Evolutionary conservation across 2,113 vertebrate species (phyloP).

Genomic region (Brienomyrus brachyistius): DNA sequence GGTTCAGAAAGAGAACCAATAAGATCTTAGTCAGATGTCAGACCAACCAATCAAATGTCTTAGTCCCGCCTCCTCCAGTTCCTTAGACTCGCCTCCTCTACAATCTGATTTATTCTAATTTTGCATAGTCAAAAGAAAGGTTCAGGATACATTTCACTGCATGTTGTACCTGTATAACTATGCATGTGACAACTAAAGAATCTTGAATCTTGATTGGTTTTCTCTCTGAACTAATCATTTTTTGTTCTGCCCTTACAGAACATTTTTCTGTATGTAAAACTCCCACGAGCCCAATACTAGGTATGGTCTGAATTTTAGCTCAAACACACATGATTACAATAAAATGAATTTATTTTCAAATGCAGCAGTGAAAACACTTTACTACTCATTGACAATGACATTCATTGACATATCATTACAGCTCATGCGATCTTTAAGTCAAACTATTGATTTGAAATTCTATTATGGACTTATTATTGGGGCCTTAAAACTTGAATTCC

Average conservation of each 20-base stretch:
- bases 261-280: background rate
- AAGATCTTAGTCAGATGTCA: too few relatives aligned
- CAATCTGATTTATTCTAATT: too few relatives aligned
- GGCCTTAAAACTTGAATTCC: background rate
- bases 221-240: background rate
- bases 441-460: background rate
- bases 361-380: background rate
- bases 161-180: too few relatives aligned
- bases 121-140: too few relatives aligned
- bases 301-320: background rate
- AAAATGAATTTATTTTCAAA: background rate
- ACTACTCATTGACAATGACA: background rate
- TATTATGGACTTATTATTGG: background rate
- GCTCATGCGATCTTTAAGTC: background rate
- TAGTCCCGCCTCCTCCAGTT: too few relatives aligned
- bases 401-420: background rate
- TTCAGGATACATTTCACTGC: too few relatives aligned
- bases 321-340: background rate
- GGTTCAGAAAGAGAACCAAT: too few relatives aligned
- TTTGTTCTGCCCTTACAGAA: background rate
- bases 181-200: too few relatives aligned
- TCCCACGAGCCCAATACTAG: background rate
- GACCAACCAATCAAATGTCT: too few relatives aligned
- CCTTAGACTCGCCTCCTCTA: too few relatives aligned
- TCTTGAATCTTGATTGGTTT: too few relatives aligned